Evolutionary conservation across 2,888 invertebrate species (phyloP).

Genomic region (Pammene aurita): DNA sequence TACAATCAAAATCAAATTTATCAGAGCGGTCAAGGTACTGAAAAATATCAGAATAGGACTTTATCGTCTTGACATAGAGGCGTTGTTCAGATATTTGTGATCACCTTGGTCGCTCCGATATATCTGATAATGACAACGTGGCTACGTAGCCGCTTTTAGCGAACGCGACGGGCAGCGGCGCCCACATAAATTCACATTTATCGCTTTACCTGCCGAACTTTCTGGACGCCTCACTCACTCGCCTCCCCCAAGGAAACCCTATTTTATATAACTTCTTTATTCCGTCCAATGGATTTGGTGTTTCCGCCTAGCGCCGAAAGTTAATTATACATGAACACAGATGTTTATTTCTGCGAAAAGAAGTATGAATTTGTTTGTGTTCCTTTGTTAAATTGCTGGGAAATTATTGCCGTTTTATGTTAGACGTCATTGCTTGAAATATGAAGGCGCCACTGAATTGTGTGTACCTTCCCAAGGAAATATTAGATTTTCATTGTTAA

Average conservation of each 20-base stretch:
- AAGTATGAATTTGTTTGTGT: slow-evolving; percentile 44
- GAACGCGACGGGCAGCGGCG: slow-evolving; percentile 52
- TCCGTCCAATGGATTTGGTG: slow-evolving; percentile 54
- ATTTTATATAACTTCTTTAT: slow-evolving; percentile 78
- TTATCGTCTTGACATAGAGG: no score
- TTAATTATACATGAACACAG: slow-evolving; percentile 54
- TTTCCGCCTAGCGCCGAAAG: slow-evolving; percentile 63
- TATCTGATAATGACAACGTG: slow-evolving; percentile 41
- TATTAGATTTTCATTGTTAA: slow-evolving; percentile 49
- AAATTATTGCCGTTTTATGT: slow-evolving; percentile 37
- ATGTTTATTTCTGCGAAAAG: slow-evolving; percentile 41
- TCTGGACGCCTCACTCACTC: slow-evolving; percentile 72
- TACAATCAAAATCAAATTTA: slow-evolving; percentile 5
- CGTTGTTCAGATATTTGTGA: no score
- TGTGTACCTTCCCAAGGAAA: slow-evolving; percentile 35
- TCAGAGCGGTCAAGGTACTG: no score
- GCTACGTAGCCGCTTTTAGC: slow-evolving; percentile 47
- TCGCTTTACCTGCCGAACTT: slow-evolving; percentile 78
- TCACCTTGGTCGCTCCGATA: no score
- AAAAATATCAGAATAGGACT: no score
- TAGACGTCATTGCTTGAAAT: slow-evolving; percentile 24
- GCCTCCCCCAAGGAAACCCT: slow-evolving; percentile 63
- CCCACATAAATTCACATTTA: slow-evolving; percentile 78
- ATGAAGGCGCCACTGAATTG: slow-evolving; percentile 20
- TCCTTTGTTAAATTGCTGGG: slow-evolving; percentile 44